A percentile compares a stretch with the other conserved stretches of the same genome.
Conservation (phyloP, 2,888 invertebrate genomes). For the Lasioglossum villosulum region DNA sequence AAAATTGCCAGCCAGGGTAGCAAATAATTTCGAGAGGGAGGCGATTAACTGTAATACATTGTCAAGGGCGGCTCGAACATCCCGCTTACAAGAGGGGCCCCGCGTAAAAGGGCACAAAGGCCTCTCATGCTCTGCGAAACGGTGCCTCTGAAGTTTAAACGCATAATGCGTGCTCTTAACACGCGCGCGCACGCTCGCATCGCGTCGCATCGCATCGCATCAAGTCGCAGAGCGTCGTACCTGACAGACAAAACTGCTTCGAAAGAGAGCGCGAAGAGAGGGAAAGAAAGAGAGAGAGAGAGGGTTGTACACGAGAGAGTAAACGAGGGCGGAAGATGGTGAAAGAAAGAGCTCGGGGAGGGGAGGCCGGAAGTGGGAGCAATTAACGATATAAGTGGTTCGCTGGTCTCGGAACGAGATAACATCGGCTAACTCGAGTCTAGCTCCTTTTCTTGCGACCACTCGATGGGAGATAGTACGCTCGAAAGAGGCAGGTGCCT, state of each 20-base stretch:
- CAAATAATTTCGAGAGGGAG: conserved; percentile 33
- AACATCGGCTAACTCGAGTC: conserved; percentile 79
- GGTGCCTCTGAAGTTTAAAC: conserved; percentile 49
- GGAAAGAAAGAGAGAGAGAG: not conserved
- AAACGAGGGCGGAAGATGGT: conserved; percentile 24
- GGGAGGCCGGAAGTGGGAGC: conserved; percentile 82
- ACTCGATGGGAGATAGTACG: conserved; percentile 79
- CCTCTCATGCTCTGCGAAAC: conserved; percentile 47
- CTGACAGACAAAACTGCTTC: conserved; percentile 30
- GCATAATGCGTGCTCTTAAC: conserved; percentile 67
- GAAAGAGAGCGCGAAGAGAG: not conserved
- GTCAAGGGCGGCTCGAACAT: conserved; percentile 41
- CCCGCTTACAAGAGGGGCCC: conserved; percentile 38
- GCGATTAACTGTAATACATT: conserved; percentile 45
- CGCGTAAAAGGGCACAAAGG: conserved; percentile 64
- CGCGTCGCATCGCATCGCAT: not conserved
- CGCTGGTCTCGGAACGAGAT: conserved; percentile 82
- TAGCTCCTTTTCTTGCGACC: conserved; percentile 78
- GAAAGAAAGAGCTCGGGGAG: conserved; percentile 24
- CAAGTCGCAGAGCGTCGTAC: not conserved
- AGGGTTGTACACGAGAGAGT: not conserved
- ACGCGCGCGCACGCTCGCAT: conserved; percentile 52
- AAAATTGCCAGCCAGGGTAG: conserved; percentile 5
- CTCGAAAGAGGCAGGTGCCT: conserved; percentile 81
- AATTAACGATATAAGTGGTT: conserved; percentile 85